Evolutionary conservation across 2,113 vertebrate genomes (phyloP), one percentile per base, ranked within the genome.

Genomic region (Osmerus mordax): DNA sequence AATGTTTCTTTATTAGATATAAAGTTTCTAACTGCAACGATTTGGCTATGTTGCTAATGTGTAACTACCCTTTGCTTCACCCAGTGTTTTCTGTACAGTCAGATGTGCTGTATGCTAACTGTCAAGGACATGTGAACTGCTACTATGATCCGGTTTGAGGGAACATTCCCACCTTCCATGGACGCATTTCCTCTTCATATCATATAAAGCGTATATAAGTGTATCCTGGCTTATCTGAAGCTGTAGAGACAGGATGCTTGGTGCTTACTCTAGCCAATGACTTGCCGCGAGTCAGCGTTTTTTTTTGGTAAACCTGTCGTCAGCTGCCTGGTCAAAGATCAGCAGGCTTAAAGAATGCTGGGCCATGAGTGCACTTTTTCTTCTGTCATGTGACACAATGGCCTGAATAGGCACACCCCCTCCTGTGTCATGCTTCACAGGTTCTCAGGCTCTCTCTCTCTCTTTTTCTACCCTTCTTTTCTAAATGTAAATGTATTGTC

Each of bases 321-420:
- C 84, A 86, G 79, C 69, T 80, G 71, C 32, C 78, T 51, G 82
- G 91, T 89, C 83, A 87, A 88, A 87, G 86, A 86, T 89, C 81
- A 76, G 74, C 69, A 81, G 82, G 78, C 78, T 77, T 80, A 69
- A 78, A 84, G n/a, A 62, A 51, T 81, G 75, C 65, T 64, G 73
- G 71, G 15, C 54, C 65, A 55, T 56, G 64, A 60, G 70, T 52
- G 63, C 52, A 69, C 29, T 7, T 72, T 77, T 84, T 81, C 80
- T 73, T 66, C 59, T 5, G 77, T 87, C 90, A 90, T 91, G 89
- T 91, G 90, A 91, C 81, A 29, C 67, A 23, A 15, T 15, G 28
- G 58, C 76, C 87, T 90, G 85, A 86, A 69, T 86, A 65, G 77
- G 84, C 78, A 32, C 13, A 51, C 11, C 7, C 16, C 11, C 28